Base-by-base conservation (phyloP, 2,888 invertebrate genomes). In the Heliconius sara region DNA sequence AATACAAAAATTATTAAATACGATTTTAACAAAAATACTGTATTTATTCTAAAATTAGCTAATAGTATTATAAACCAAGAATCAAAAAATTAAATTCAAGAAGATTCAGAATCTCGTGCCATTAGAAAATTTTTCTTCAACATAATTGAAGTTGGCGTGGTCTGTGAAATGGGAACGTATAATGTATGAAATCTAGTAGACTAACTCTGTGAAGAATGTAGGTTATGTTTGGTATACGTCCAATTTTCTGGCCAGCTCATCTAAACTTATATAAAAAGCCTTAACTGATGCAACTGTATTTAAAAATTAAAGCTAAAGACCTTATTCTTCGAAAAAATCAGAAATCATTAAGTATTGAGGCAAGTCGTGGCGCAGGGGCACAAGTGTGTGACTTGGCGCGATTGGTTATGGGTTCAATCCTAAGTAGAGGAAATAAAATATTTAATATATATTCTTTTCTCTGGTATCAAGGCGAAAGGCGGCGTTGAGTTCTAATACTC, bases 171-270 rank as follows among this genome's bases (percentile, higher is more conserved):
- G 75, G 75, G 75, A 75, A 66, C 75, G 63, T 75, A 60, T 39
- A 65, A 75, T 65, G 43, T 43, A 75, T 65, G 75, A 75, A 70
- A 75, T 66, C 75, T 27, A 75, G 22, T 75, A 66, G 43, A 66
- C 75, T 75, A 65, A 75, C 75, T 75, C 65, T 66, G 65, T 65
- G 47, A 65, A 75, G 75, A 75, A 75, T 75, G 19, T 75, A 66
- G 75, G 75, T 75, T 75, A 75, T 66, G 68, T 25, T 67, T 60
- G 73, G 60, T 57, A 73, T 60, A 73, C 60, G 57, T 73, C 73
- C 73, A 73, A 73, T 73, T 73, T 73, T 73, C 60, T 39, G 60
- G n/a, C n/a, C 60, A 60, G 60, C n/a, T 73, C 60, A 73, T 34
- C 60, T 73, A 25, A 60, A 70, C 43, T 70, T 73, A 60, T 60